These are phyloP conservation scores for Battus philenor DNA, from an alignment of 1,140 invertebrate species.

Conservation along the genomic window DNA sequence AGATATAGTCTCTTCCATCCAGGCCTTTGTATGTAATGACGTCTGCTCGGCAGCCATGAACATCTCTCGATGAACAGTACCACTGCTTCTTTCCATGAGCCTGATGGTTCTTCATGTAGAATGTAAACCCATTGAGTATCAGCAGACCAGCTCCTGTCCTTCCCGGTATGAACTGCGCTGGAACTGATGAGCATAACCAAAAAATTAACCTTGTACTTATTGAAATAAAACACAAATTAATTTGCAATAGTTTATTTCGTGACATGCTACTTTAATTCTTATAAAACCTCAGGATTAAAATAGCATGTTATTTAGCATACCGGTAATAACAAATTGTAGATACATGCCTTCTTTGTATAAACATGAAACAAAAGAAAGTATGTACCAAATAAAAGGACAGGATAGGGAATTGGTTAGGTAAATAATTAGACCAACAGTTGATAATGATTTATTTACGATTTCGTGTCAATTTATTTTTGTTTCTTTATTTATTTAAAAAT, in stretches of 20 bases:
- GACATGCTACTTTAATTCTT: conserved; percentile 6
- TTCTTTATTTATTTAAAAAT: conserved; percentile 32
- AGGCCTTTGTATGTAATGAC: conserved; percentile 64
- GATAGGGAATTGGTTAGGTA: conserved; percentile 29
- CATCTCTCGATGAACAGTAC: conserved; percentile 67
- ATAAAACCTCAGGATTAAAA: neutral
- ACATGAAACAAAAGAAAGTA: conserved; percentile 15
- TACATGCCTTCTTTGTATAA: conserved; percentile 10
- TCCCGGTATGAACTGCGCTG: conserved; percentile 64
- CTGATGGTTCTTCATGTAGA: conserved; percentile 70
- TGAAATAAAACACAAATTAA: conserved; percentile 40
- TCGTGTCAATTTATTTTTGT: conserved; percentile 18
- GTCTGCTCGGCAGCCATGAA: conserved; percentile 60
- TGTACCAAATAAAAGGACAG: conserved; percentile 15
- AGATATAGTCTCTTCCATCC: conserved; percentile 63
- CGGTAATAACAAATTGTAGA: neutral
- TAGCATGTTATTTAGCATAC: conserved; percentile 4
- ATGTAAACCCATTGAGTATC: conserved; percentile 65
- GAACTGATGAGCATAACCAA: conserved; percentile 64
- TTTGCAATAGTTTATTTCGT: conserved; percentile 26
- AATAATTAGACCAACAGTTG: conserved; percentile 45
- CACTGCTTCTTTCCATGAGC: conserved; percentile 67
- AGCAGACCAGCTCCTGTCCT: conserved; percentile 59
- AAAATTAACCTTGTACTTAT: conserved; percentile 33
- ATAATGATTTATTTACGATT: conserved; percentile 28